phyloP scores from a whole-genome alignment of 2,888 invertebrate genomes.

The Heliothis peltigera region DNA sequence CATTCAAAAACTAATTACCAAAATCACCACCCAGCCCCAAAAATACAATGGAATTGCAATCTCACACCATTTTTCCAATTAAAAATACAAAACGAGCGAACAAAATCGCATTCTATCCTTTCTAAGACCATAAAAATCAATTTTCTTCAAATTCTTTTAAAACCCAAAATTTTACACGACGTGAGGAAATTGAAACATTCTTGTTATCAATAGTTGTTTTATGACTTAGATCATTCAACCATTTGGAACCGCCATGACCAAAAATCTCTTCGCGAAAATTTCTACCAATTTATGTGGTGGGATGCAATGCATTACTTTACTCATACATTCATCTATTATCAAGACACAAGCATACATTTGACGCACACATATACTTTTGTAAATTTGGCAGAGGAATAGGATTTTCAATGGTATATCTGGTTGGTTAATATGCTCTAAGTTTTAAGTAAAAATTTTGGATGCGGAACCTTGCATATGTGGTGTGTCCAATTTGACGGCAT shows the following conservation, averaged over 20 bases:
- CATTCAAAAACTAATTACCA: background rate
- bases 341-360: too few species aligned
- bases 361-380: too few species aligned
- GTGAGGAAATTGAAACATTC: conserved; percentile 53
- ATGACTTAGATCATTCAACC: background rate
- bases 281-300: too few species aligned
- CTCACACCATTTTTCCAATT: conserved; percentile 17
- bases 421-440: too few species aligned
- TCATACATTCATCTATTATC: too few species aligned
- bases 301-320: too few species aligned
- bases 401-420: too few species aligned
- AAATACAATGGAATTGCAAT: background rate
- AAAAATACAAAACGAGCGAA: conserved; percentile 29
- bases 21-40: too few species aligned
- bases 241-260: too few species aligned
- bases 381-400: too few species aligned
- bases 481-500: conserved; percentile 72
- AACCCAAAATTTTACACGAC: conserved; percentile 19
- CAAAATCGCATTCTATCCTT: conserved; percentile 33
- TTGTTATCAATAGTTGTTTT: conserved; percentile 22
- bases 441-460: conserved; percentile 35
- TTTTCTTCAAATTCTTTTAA: conserved; percentile 16
- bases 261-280: too few species aligned
- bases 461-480: conserved; percentile 61
- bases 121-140: conserved; percentile 44